Evolutionary conservation across 1,140 invertebrate genomes (phyloP), one percentile per base, ranked within the genome.

Genomic region (Medauroidea extradentata): DNA sequence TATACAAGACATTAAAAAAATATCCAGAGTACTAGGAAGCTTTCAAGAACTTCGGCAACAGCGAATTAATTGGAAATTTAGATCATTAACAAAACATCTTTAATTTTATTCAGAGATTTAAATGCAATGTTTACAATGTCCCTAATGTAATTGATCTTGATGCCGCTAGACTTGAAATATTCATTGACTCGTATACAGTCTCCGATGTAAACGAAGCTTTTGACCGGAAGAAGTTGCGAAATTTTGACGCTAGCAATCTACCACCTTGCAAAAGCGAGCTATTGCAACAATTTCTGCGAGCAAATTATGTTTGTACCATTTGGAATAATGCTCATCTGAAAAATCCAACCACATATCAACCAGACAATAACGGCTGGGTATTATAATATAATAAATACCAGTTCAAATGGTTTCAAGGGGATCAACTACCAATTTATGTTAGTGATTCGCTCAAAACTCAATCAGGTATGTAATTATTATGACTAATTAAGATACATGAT

Each of bases 201-300:
- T 49, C 41, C 24, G 53, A 62, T 43, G 16, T 50, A 23, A 14
- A 50, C 29, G 52, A 50, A 57, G 23, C 46, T 39, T 34, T 55
- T 50, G 23, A 71, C 51, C 43, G 62, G 53, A 53, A 53, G 24
- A 68, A 59, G 4, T 59, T 69, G 4, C 57, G 58, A 41, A 67
- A 63, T 52, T 65, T 64, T 18, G 63, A 64, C 48, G 55, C 56
- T 24, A 64, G 53, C 44, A 48, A 34, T 25, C 57, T 69, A 60
- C 59, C 59, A 42, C 57, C 59, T 8, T 62, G 60, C 38, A 14
- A 42, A 19, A n/a, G 48, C 1, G 63, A 63, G 53, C 27, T 68
- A 25, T 8, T 23, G 21, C 58, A 62, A 23, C 62, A 66, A 18
- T 44, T 65, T 14, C 18, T 27, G 39, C 46, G 60, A 41, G 50